Evolutionary conservation across 2,888 invertebrate species (phyloP), one percentile per base, ranked within the genome.

Genomic region (Drosophila mulleri): DNA sequence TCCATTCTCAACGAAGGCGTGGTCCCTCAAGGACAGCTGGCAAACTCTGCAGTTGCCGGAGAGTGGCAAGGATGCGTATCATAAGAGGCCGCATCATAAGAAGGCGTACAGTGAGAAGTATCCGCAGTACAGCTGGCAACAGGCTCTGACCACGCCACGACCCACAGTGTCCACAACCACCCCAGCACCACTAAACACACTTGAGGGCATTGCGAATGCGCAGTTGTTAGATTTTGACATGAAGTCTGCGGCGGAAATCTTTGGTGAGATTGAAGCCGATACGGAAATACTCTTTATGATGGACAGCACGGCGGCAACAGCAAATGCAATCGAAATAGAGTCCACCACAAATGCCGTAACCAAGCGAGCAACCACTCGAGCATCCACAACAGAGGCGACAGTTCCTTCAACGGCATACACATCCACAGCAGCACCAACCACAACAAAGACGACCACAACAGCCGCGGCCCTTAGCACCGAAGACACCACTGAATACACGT

Each of bases 1-100:
- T 26, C 47, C 64, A 7, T 45, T 14, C 2, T 29, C 62, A 8
- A 41, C 63, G 1, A 67, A 61, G 6, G 12, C 50, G 23, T 75
- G 72, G 70, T 41, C 57, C 1, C 8, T 60, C 3, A 78, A 74
- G 18, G 67, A 84, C 16, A 69, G 57, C 29, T 78, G 81, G 81
- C 56, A 72, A 29, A 39, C 78, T 14, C 62, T 23, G 2, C 60
- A 65, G 29, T 44, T 52, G 0, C 23, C 57, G 3, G 67, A 71
- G 12, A 65, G 45, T 23, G 54, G 23, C 5, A 83, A 78, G 48
- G 60, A 52, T 1, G 41, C 64, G 7, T 53, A 58, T 16, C 52
- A 45, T 2, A 80, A 63, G 37, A 75, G 75, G 37, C 12, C 61
- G 14, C 45, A 61, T 1, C 54, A 41, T 2, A 80, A 63, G 35